Conservation (phyloP, 2,113 vertebrate genomes). For the Amazona guildingii region DNA sequence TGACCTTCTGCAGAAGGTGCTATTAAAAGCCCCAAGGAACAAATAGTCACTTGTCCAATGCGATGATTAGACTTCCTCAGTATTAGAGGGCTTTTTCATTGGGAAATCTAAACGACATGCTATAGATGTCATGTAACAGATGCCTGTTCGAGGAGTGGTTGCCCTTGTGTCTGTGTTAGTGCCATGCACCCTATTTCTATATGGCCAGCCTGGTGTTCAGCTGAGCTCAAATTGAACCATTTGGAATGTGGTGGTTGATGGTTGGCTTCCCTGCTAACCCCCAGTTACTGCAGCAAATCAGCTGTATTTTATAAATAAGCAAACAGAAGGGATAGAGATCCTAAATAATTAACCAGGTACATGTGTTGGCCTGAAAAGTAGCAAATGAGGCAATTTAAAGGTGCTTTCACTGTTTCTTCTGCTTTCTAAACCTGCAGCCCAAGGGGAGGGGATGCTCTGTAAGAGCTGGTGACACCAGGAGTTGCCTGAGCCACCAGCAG, state of each 20-base stretch:
- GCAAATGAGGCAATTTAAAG: background rate
- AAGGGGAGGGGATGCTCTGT: background rate
- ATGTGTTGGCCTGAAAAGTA: background rate
- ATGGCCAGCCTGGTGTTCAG: background rate
- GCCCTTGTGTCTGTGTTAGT: background rate
- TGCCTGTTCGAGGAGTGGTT: background rate
- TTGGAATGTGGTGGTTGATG: background rate
- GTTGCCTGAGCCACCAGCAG: background rate
- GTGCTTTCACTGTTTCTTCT: background rate
- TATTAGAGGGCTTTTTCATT: background rate
- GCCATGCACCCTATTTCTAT: background rate
- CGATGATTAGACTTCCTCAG: background rate
- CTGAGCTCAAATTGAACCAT: background rate
- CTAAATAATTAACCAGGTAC: constrained; percentile 35
- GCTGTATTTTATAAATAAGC: constrained; percentile 3
- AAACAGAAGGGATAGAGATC: background rate
- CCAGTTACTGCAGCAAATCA: background rate
- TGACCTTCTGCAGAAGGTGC: background rate
- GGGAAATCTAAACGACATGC: background rate
- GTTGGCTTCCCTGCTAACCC: background rate
- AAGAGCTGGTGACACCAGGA: background rate
- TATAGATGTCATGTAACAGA: background rate
- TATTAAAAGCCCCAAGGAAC: background rate
- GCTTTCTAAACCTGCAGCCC: background rate
- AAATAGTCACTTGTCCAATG: background rate